phyloP scores from a whole-genome alignment of 1,140 invertebrate species.

The Apis cerana region DNA sequence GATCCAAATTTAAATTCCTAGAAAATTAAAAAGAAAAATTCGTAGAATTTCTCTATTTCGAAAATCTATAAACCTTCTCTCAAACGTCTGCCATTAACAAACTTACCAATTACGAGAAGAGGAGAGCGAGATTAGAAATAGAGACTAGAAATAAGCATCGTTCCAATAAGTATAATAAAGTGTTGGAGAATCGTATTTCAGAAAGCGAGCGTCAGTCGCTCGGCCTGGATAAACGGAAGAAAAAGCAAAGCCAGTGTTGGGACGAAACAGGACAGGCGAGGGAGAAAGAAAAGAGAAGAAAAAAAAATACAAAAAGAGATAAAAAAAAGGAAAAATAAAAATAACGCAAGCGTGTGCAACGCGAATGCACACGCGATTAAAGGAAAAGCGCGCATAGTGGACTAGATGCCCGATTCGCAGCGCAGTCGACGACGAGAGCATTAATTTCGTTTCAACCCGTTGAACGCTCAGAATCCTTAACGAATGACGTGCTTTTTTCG shows the following conservation, averaged over 20 bases:
- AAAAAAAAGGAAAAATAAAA: neutral
- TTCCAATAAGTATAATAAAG: no score
- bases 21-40: neutral
- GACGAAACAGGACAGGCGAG: neutral
- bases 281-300: neutral
- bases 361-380: neutral
- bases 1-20: neutral
- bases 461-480: conserved; percentile 47
- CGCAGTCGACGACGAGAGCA: neutral
- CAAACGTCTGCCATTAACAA: neutral
- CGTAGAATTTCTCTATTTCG: neutral
- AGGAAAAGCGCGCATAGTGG: neutral
- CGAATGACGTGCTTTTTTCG: conserved; percentile 39
- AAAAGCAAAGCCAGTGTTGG: neutral
- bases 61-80: neutral
- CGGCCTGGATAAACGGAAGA: neutral
- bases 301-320: neutral
- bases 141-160: no score
- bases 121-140: conserved; percentile 5
- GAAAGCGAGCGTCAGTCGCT: neutral
- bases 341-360: neutral
- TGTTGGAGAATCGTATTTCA: conserved; percentile 20
- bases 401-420: conserved; percentile 24
- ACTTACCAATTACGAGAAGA: neutral
- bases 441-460: conserved; percentile 48